Evolutionary conservation across 2,113 vertebrate species (phyloP), one percentile per base, ranked within the genome.

Genomic region (Tachysurus fulvidraco): DNA sequence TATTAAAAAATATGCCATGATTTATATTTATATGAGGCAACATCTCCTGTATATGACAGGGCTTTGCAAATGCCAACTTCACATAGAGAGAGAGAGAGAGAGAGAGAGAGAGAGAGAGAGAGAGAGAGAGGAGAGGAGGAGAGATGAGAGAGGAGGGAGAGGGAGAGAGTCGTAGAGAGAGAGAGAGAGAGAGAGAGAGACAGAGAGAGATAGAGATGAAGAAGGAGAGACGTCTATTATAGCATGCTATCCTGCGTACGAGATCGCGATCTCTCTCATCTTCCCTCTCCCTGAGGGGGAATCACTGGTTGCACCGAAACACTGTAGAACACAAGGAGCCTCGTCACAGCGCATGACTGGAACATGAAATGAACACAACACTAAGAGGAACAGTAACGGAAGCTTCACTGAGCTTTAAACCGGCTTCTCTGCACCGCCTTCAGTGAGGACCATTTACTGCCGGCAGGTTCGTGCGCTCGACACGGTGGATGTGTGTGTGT

Each of bases 51-150:
- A 64, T 89, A 79, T 87, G 78, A 81, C 76, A 78, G 65, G 36
- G 41, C 52, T 73, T 28, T 80, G 76, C 81, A 90, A 84, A 90
- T 88, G 87, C 65, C 81, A 90, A 88, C 67, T 86, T 88, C 65
- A 76, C 28, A 83, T 57, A 77, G 73, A 83, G 71, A 21, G 83
- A 64, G 60, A 23, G 36, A 60, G 36, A 74, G 41, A 74, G 71
- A 12, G 21, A 76, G n/a, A 19, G 52, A 76, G 65, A 85, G 64
- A 65, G 19, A 57, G 65, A 83, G 85, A n/a, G 83, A 36, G 21
- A 54, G n/a, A 79, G 74, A 54, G 64, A 60, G 65, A 85, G 44
- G 73, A 86, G 88, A 79, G 74, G 87, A 85, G n/a, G 87, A 80
- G 44, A 73, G 54, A 36, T 85, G n/a, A n/a, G n/a, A n/a, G n/a